A percentile compares a stretch with the other conserved stretches of the same genome.
phyloP scores from a whole-genome alignment of 2,797 vertebrate species.

The Semotilus atromaculatus region DNA sequence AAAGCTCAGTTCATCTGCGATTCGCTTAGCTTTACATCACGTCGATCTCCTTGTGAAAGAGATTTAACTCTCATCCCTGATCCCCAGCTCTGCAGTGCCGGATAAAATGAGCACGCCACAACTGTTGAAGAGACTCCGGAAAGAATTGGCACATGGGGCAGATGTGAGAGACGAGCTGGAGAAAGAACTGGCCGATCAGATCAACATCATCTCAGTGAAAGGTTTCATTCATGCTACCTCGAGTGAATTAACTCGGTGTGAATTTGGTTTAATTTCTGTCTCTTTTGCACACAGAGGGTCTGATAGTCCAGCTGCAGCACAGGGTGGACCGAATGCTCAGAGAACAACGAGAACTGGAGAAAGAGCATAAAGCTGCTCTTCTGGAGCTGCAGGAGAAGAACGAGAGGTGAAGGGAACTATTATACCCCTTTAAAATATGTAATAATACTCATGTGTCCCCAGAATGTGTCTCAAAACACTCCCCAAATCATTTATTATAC shows the following conservation, averaged over 20 bases:
- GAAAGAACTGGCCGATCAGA: constrained; percentile 79
- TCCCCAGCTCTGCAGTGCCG: constrained; percentile 82
- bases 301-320: constrained; percentile 52
- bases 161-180: constrained; percentile 86
- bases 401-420: constrained; percentile 28
- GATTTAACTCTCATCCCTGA: neutral
- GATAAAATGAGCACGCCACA: constrained; percentile 91
- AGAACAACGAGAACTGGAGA: constrained; percentile 50
- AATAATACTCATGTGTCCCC: no score
- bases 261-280: neutral
- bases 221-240: constrained; percentile 70
- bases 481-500: neutral
- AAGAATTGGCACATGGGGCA: constrained; percentile 82
- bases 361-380: constrained; percentile 32
- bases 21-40: no score
- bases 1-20: no score
- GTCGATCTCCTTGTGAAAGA: neutral
- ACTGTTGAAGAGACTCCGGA: constrained; percentile 86
- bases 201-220: constrained; percentile 79
- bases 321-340: constrained; percentile 47
- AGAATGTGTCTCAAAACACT: no score
- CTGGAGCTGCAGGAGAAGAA: constrained; percentile 52
- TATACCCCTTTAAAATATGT: no score
- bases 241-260: neutral
- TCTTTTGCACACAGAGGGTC: constrained; percentile 43